These are phyloP conservation scores for Ctenopoma kingsleyae DNA, from an alignment of 2,797 vertebrate species.

Conservation along the genomic window DNA sequence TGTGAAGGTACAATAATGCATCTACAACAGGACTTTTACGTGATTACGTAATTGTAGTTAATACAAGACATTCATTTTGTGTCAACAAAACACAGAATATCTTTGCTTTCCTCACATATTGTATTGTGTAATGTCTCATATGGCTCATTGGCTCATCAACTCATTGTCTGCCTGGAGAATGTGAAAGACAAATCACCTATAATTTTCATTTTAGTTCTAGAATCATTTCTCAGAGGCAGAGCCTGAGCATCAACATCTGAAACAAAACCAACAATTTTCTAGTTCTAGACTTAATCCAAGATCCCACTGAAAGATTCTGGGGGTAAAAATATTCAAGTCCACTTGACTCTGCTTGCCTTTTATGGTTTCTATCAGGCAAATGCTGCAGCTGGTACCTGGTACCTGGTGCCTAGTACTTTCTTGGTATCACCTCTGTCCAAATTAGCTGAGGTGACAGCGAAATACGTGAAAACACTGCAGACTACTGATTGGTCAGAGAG, in stretches of 20 bases:
- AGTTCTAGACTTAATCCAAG: too few relatives aligned
- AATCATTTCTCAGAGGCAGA: not conserved
- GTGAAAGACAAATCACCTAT: not conserved
- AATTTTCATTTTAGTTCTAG: not conserved
- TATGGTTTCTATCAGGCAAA: too few relatives aligned
- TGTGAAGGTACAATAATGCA: slow-evolving; percentile 78
- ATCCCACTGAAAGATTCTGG: not conserved
- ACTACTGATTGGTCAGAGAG: not conserved
- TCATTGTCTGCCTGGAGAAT: too few relatives aligned
- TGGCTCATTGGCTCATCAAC: too few relatives aligned
- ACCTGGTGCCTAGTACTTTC: too few relatives aligned
- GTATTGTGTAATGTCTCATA: not conserved
- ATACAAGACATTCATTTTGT: not conserved
- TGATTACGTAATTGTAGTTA: too few relatives aligned
- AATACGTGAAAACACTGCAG: too few relatives aligned
- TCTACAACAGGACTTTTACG: not conserved
- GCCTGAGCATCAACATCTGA: not conserved
- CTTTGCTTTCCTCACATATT: not conserved
- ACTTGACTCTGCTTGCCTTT: too few relatives aligned
- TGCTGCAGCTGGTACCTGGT: too few relatives aligned
- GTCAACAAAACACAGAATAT: not conserved
- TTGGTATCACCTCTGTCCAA: too few relatives aligned
- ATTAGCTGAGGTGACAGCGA: too few relatives aligned
- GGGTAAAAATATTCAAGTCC: not conserved
- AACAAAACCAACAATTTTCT: not conserved